Conservation (phyloP, 92 coral and sea anemone genomes). For the Isaurus tuberculatus region DNA sequence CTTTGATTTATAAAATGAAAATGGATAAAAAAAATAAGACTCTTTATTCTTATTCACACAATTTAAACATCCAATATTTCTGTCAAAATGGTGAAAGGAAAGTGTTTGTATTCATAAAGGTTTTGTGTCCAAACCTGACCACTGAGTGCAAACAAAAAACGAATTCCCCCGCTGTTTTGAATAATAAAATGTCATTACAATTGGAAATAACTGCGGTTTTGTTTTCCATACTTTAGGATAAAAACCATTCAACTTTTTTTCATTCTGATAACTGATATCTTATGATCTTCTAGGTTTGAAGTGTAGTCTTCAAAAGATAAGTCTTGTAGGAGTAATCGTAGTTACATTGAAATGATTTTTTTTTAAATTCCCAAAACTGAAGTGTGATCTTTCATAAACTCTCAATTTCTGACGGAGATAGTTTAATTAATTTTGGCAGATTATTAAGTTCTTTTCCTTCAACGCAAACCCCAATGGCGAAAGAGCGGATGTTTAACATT, state of each 20-base stretch:
- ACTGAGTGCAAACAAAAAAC: conserved; percentile 1
- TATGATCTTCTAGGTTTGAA: conserved; percentile 20
- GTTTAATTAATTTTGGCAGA: conserved; percentile 44
- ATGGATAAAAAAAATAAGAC: conserved; percentile 2
- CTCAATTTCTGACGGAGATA: conserved; percentile 12
- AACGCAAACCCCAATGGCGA: conserved; percentile 35
- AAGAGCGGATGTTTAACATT: conserved; percentile 45
- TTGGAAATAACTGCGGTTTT: background rate
- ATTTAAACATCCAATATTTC: conserved; percentile 27
- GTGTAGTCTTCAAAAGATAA: conserved; percentile 16
- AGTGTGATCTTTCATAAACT: conserved; percentile 17
- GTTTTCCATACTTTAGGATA: background rate
- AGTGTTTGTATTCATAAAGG: conserved; percentile 18
- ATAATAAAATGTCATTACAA: background rate
- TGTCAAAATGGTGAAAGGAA: conserved; percentile 29
- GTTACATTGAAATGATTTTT: background rate
- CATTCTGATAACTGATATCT: conserved; percentile 23
- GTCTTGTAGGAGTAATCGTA: background rate
- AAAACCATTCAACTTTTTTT: background rate
- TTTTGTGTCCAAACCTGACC: conserved; percentile 8
- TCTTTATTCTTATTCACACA: conserved; percentile 13
- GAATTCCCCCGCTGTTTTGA: conserved; percentile 22
- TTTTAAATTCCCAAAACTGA: background rate
- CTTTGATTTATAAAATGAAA: conserved; percentile 34
- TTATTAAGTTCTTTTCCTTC: conserved; percentile 37